phyloP scores from a whole-genome alignment of 2,888 invertebrate genomes.

The Lithosia quadra region DNA sequence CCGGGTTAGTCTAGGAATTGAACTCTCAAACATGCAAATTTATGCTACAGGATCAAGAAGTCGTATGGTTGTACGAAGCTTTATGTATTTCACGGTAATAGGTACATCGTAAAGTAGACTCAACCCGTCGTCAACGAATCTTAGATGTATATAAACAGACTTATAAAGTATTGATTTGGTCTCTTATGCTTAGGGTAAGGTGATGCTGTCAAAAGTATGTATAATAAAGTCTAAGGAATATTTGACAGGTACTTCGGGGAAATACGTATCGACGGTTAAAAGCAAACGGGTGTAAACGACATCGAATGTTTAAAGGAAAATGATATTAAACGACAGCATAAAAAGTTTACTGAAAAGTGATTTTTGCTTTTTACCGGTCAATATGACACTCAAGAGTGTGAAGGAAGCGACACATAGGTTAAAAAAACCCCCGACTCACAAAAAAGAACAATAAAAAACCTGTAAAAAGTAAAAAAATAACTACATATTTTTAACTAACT shows the following conservation, averaged over 20 bases:
- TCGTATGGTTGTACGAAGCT: conserved; percentile 5
- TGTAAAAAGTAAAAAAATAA: too few species aligned
- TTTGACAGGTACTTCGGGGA: background rate
- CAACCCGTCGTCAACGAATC: conserved; percentile 5
- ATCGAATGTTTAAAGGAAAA: too few species aligned
- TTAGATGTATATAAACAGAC: background rate
- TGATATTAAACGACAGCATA: too few species aligned
- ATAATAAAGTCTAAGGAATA: background rate
- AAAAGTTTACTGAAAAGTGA: too few species aligned
- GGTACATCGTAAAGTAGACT: conserved; percentile 29
- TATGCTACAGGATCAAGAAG: background rate
- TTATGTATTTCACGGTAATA: conserved; percentile 27
- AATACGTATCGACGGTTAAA: too few species aligned
- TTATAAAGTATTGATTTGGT: conserved; percentile 5
- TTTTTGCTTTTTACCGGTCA: too few species aligned
- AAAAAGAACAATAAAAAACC: too few species aligned
- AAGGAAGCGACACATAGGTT: too few species aligned
- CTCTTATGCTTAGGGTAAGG: background rate
- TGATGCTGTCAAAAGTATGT: background rate
- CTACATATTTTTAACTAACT: too few species aligned
- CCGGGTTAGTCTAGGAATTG: background rate
- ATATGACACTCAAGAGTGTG: too few species aligned
- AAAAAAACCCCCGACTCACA: too few species aligned
- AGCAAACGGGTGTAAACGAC: too few species aligned
- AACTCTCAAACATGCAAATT: background rate